Evolutionary conservation across 2,113 vertebrate genomes (phyloP).

Genomic region (Ramphastos sulfuratus): DNA sequence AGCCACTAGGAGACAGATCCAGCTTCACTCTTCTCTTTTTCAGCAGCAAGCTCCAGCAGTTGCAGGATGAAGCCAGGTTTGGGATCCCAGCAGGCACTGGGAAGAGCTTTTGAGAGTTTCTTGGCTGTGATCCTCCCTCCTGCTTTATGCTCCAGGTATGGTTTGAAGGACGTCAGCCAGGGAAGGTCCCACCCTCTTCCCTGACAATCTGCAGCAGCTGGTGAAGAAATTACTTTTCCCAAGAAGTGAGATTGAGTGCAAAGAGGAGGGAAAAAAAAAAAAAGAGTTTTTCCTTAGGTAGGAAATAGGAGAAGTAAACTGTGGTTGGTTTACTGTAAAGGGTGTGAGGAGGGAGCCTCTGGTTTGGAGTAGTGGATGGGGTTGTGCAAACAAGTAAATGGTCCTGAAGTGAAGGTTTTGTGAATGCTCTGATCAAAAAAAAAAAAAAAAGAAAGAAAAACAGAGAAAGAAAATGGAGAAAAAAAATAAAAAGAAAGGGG

Average conservation of each 20-base stretch:
- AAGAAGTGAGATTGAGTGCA: not conserved
- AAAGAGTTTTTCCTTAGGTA: not conserved
- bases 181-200: conserved; percentile 50
- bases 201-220: conserved; percentile 8
- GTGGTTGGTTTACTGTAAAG: not conserved
- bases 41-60: not conserved
- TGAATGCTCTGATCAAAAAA: not conserved
- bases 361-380: not conserved
- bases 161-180: conserved; percentile 17
- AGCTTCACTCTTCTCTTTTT: not conserved
- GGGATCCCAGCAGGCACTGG: not conserved
- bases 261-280: not conserved
- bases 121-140: not conserved
- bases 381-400: not conserved
- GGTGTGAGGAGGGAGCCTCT: not conserved
- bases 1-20: not conserved
- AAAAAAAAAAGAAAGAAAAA: no score
- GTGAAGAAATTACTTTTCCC: conserved; percentile 38
- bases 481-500: no score
- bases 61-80: not conserved
- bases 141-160: conserved; percentile 16
- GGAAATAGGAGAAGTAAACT: not conserved
- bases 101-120: conserved; percentile 20
- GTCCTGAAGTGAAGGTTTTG: not conserved
- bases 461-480: no score